Conservation (phyloP, 2,113 vertebrate genomes). For the Rhipidura dahli region DNA sequence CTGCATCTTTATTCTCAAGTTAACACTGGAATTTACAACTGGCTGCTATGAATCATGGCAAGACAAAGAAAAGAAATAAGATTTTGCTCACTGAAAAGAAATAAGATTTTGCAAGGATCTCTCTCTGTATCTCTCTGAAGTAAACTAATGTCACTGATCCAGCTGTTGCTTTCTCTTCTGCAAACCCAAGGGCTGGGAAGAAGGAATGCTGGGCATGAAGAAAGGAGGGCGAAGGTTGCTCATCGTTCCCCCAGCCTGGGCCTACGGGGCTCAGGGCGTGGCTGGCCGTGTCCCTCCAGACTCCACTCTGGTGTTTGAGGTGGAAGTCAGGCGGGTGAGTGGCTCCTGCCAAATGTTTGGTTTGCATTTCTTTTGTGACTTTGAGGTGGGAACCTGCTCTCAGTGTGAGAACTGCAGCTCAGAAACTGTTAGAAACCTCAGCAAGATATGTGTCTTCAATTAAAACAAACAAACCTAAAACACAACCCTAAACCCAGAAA, state of each 20-base stretch:
- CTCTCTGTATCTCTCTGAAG: background rate
- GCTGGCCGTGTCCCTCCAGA: constrained; percentile 81
- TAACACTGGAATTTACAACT: background rate
- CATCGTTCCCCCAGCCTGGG: constrained; percentile 81
- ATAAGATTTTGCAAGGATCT: background rate
- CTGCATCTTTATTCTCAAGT: background rate
- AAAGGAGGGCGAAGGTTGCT: constrained; percentile 86
- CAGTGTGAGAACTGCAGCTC: background rate
- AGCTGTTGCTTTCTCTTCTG: background rate
- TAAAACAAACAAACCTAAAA: background rate
- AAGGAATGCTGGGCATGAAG: constrained; percentile 91
- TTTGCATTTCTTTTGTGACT: background rate
- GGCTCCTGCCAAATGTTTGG: background rate
- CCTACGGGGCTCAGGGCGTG: constrained; percentile 84
- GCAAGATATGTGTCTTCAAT: background rate
- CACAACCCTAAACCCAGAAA: background rate
- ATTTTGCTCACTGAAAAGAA: background rate
- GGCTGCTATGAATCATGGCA: background rate
- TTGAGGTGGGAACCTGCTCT: background rate
- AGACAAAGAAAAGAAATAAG: background rate
- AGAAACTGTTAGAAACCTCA: background rate
- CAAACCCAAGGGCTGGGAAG: constrained; percentile 87
- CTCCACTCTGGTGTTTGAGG: constrained; percentile 86
- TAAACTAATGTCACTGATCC: background rate
- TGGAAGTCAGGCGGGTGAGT: constrained; percentile 86